Conservation (phyloP, 64 coral and sea anemone genomes). For the Dendrophyllia cribrosa region DNA sequence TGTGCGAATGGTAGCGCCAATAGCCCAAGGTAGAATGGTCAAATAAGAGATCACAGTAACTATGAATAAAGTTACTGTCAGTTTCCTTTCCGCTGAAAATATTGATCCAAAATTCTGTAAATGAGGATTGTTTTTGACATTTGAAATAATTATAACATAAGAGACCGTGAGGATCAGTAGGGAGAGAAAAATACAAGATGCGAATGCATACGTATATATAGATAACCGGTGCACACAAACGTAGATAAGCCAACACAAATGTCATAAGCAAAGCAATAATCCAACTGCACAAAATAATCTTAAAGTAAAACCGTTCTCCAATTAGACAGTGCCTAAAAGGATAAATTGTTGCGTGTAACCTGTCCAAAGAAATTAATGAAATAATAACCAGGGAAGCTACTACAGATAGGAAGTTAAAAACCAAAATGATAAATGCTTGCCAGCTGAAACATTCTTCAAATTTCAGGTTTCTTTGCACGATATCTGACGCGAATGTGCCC, state of each 20-base stretch:
- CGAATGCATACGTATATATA: too few relatives aligned
- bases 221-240: too few relatives aligned
- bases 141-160: too few relatives aligned
- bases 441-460: background rate
- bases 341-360: background rate
- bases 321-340: background rate
- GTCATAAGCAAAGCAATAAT: background rate
- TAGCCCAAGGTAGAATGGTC: background rate
- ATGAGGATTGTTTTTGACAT: too few relatives aligned
- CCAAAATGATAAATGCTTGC: background rate
- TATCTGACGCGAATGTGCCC: background rate
- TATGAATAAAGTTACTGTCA: background rate
- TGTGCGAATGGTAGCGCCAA: background rate
- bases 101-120: too few relatives aligned
- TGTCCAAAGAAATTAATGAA: background rate
- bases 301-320: background rate
- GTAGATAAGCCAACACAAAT: background rate
- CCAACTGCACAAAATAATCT: background rate
- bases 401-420: background rate
- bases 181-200: too few relatives aligned
- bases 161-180: too few relatives aligned
- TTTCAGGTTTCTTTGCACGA: background rate
- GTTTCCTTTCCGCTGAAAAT: background rate
- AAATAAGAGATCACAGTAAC: background rate
- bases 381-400: background rate